phyloP scores from a whole-genome alignment of 2,888 invertebrate species.

The Drosophila cyrtoloma region DNA sequence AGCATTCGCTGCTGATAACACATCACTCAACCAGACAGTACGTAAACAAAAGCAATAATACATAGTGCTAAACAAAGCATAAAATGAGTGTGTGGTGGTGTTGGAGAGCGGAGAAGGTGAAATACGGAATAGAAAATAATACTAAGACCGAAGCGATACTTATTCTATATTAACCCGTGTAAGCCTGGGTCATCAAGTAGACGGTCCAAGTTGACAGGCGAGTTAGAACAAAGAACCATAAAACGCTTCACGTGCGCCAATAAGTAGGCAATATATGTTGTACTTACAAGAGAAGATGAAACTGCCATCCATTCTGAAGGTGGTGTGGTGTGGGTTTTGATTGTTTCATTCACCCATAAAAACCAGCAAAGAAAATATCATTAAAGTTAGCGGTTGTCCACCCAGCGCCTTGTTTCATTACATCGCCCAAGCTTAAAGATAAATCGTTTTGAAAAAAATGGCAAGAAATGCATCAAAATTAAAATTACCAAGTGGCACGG shows the following conservation, averaged over 20 bases:
- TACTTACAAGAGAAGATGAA: conserved; percentile 28
- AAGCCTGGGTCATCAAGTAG: conserved; percentile 11
- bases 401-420: conserved; percentile 55
- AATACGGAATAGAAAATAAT: conserved; percentile 1
- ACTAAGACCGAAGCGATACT: conserved; percentile 3
- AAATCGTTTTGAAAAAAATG: conserved; percentile 66
- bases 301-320: conserved; percentile 21
- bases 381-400: conserved; percentile 60
- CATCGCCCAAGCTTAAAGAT: conserved; percentile 53
- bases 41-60: conserved; percentile 11
- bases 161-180: not conserved
- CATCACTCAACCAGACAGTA: conserved; percentile 8
- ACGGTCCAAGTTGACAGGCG: conserved; percentile 1
- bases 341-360: conserved; percentile 27
- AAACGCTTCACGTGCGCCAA: conserved; percentile 66
- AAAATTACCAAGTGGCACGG: conserved; percentile 69
- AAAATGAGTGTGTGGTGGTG: not conserved
- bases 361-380: conserved; percentile 52
- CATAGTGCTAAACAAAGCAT: conserved; percentile 4
- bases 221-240: conserved; percentile 39
- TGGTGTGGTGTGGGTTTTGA: not conserved
- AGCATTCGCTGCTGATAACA: conserved; percentile 3
- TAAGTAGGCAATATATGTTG: conserved; percentile 72
- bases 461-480: conserved; percentile 80
- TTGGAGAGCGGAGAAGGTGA: not conserved